phyloP scores from a whole-genome alignment of 2,797 vertebrate species.

The Psittacula derbiana region DNA sequence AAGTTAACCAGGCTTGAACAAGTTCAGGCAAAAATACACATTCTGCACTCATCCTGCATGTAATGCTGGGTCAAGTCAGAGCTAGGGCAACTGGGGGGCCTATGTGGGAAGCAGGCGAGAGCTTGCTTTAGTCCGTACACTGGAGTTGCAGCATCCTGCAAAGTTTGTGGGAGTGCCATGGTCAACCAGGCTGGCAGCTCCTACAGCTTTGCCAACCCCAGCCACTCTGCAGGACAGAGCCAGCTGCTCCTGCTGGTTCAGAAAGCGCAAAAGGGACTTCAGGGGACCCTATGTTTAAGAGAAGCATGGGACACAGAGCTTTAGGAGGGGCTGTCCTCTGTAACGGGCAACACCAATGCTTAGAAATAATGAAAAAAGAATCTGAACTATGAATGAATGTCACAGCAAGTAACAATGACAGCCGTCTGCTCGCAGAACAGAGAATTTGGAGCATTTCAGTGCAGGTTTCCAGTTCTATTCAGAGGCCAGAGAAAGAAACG shows the following conservation, averaged over 20 bases:
- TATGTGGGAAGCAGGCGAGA: background rate
- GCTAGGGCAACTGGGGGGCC: background rate
- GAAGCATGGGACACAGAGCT: background rate
- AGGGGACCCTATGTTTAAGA: background rate
- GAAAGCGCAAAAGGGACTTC: background rate
- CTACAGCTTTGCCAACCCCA: background rate
- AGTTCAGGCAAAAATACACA: background rate
- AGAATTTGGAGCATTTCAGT: constrained; percentile 29
- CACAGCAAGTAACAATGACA: background rate
- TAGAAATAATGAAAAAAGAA: background rate
- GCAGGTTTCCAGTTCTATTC: constrained; percentile 12
- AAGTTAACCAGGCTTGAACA: background rate
- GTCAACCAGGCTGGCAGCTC: background rate
- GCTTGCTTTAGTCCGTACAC: background rate
- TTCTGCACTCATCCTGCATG: background rate
- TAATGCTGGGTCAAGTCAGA: background rate
- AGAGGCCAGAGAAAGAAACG: constrained; percentile 15
- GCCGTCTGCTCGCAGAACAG: background rate
- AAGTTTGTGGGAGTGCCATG: background rate
- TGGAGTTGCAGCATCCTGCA: background rate
- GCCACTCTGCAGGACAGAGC: background rate
- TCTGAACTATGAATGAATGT: background rate
- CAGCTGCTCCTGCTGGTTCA: background rate
- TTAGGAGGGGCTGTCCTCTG: background rate
- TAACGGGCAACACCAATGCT: background rate